Conservation (phyloP, 2,797 vertebrate genomes). For the Poecilia gillii region DNA sequence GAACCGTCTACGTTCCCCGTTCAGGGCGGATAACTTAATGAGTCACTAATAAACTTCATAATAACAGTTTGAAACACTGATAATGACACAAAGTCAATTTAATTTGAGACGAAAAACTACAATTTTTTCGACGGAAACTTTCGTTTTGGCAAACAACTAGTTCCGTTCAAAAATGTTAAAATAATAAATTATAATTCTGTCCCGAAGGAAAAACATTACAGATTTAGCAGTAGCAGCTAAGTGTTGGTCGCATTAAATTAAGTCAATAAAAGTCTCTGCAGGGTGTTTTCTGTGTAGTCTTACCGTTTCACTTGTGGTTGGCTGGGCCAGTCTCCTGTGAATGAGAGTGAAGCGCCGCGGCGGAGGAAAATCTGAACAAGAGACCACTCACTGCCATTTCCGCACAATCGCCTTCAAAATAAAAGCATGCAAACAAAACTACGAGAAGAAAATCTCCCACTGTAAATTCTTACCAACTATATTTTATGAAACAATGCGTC, state of each 20-base stretch:
- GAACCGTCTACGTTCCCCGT: background rate
- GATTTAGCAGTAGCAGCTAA: background rate
- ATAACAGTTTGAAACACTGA: background rate
- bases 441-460: background rate
- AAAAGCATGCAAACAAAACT: constrained; percentile 48
- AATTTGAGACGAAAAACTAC: background rate
- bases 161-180: constrained; percentile 6
- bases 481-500: background rate
- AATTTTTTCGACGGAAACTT: background rate
- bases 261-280: background rate
- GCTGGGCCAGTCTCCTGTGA: constrained; percentile 47
- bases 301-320: constrained; percentile 71
- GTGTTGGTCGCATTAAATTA: background rate
- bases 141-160: constrained; percentile 2
- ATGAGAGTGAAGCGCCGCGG: constrained; percentile 56
- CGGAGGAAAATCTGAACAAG: constrained; percentile 38
- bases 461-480: background rate
- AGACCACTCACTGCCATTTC: constrained; percentile 17
- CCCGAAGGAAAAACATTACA: background rate
- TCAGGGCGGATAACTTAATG: constrained; percentile 20
- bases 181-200: constrained; percentile 8
- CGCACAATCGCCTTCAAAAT: constrained; percentile 40
- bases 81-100: rapidly evolving
- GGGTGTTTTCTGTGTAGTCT: constrained; percentile 50
- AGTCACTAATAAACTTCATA: background rate